Conservation (phyloP, 2,113 vertebrate species). For the Nyctibius bracteatus region DNA sequence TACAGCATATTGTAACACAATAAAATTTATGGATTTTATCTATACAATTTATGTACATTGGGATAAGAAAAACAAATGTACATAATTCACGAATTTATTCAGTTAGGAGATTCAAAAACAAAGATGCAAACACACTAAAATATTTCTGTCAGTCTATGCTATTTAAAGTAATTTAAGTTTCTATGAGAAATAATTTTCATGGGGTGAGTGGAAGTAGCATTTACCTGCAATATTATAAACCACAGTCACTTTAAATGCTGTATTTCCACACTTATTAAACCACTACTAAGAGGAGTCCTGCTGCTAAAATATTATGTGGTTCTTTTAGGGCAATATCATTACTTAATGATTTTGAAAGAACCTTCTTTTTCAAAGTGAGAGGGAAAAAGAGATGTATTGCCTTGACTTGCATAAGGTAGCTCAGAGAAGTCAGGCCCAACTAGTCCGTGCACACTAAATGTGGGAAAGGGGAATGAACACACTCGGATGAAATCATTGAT, state of each 20-base stretch:
- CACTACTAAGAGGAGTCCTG: conserved; percentile 42
- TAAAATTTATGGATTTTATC: not conserved
- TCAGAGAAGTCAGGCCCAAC: not conserved
- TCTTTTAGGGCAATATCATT: conserved; percentile 60
- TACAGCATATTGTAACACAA: not conserved
- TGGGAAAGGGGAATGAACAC: not conserved
- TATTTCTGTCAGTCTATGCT: conserved; percentile 37
- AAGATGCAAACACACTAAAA: conserved; percentile 34
- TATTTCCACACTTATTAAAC: conserved; percentile 62
- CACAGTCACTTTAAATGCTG: not conserved
- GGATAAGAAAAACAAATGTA: not conserved
- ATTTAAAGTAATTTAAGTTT: conserved; percentile 60
- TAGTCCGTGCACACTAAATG: not conserved
- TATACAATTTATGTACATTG: not conserved
- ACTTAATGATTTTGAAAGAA: conserved; percentile 59
- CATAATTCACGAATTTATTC: conserved; percentile 25
- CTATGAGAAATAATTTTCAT: conserved; percentile 56
- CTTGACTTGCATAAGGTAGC: not conserved
- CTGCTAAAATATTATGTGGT: conserved; percentile 44
- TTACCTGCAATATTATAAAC: conserved; percentile 29
- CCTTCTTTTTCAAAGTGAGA: not conserved
- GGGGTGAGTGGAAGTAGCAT: not conserved
- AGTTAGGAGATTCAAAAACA: not conserved
- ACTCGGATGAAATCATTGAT: not conserved
- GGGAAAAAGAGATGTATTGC: not conserved